A percentile compares a stretch with the other conserved stretches of the same genome.
Evolutionary conservation across 2,113 vertebrate genomes (phyloP).

Genomic region (Otolemur garnettii): DNA sequence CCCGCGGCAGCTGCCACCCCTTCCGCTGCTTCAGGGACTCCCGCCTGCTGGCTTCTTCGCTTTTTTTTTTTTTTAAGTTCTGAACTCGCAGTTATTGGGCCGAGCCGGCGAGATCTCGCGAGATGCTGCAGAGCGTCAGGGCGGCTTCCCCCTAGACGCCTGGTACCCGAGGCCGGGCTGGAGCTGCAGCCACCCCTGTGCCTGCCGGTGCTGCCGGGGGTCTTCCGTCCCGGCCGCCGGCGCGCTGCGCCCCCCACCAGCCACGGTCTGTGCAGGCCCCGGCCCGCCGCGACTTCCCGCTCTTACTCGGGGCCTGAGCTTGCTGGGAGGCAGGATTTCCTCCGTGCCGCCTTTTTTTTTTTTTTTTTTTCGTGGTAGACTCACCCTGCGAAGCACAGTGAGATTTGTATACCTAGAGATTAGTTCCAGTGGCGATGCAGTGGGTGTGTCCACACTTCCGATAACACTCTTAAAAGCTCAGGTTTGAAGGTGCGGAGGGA

Average conservation of each 20-base stretch:
- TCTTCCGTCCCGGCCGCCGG: neutral
- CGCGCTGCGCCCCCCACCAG: rapidly evolving
- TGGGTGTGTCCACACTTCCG: constrained; percentile 37
- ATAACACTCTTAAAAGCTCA: constrained; percentile 20
- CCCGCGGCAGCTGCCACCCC: neutral
- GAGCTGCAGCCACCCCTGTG: rapidly evolving
- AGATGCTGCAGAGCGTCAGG: constrained; percentile 58
- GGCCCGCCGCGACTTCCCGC: neutral
- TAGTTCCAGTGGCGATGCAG: neutral
- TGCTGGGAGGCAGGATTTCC: neutral
- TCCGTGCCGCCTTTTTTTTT: neutral
- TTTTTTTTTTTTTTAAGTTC: constrained; percentile 31
- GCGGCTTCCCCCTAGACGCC: constrained; percentile 61
- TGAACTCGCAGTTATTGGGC: constrained; percentile 44
- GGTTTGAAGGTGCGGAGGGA: neutral
- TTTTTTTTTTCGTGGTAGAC: neutral
- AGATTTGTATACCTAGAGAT: neutral
- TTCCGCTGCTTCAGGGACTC: neutral
- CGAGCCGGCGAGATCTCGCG: constrained; percentile 79
- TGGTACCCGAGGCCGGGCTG: constrained; percentile 69
- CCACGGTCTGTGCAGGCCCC: rapidly evolving
- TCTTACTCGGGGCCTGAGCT: neutral
- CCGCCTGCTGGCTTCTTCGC: too few species aligned
- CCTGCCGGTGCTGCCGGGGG: neutral
- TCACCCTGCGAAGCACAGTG: neutral